Evolutionary conservation across 2,797 vertebrate species (phyloP), one percentile per base, ranked within the genome.

Genomic region (Tenualosa ilisha): DNA sequence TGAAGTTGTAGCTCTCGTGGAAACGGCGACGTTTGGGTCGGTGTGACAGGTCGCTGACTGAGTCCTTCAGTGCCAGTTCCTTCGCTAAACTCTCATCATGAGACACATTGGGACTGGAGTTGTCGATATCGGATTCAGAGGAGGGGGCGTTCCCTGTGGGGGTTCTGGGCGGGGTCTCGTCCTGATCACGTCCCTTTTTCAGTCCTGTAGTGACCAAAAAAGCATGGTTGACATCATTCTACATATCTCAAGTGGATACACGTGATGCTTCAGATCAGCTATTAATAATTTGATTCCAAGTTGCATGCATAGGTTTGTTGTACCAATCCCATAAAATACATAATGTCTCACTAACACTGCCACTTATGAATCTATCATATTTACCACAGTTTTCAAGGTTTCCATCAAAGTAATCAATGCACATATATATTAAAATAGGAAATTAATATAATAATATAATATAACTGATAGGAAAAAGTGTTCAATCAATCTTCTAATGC

Each of bases 1-100:
- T 99, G 93, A 99, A 99, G 92, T 99, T 99, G 96, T 99, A 99
- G 95, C 98, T 99, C 92, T 99, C 98, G 5, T 99, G 98, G 93
- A 99, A 99, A 87, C 97, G 97, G 15, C 98, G 96, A 0, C 98
- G 96, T 89, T 99, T 99, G 85, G 98, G 98, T 46, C 98, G 96
- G 91, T 99, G 98, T 56, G 98, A 97, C 0, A 98, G 95, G 91
- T 98, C 97, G 6, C 98, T 98, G 89, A 97, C 97, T 0, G 98
- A 97, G 88, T 99, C 98, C 94, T 98, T 98, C 90, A 98, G 93
- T 13, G 98, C 98, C 95, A 98, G 94, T 92, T 98, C 98, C 94
- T 98, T 99, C 81, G 98, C 97, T 88, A 98, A 87, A 87, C 97
- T 95, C 94, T 99, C 98, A 86, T 99, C 98, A 3, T 98, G 96